These are phyloP conservation scores for Nerophis lumbriciformis DNA, from an alignment of 2,113 vertebrate species.

Conservation along the genomic window DNA sequence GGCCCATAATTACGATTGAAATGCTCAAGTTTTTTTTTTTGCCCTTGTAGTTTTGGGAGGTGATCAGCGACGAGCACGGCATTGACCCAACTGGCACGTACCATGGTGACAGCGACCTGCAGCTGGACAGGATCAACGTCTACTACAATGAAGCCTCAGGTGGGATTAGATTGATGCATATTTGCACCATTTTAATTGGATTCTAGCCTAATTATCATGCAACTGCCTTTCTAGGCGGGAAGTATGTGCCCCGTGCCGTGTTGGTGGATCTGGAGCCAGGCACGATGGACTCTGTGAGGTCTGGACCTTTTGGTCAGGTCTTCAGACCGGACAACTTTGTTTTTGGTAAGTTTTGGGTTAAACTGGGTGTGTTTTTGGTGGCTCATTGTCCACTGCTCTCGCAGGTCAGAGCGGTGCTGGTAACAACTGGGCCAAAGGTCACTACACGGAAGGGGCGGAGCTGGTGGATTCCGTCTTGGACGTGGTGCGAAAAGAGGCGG, in stretches of 20 bases:
- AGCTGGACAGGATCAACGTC: constrained; percentile 91
- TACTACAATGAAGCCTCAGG: constrained; percentile 91
- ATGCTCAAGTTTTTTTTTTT: neutral
- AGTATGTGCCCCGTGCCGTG: constrained; percentile 87
- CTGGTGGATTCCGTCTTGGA: constrained; percentile 77
- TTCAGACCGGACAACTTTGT: constrained; percentile 93
- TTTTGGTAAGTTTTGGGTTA: constrained; percentile 72
- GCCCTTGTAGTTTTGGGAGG: constrained; percentile 72
- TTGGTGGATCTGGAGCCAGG: constrained; percentile 88
- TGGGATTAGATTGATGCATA: constrained; percentile 22
- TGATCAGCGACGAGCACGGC: constrained; percentile 76
- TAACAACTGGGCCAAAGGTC: constrained; percentile 80
- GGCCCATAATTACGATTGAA: too few species aligned
- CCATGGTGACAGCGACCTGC: constrained; percentile 78
- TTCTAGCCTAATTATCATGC: too few species aligned
- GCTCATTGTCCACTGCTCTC: neutral
- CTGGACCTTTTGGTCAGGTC: constrained; percentile 87
- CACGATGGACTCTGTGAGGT: constrained; percentile 92
- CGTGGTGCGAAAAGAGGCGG: constrained; percentile 76
- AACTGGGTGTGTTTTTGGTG: neutral
- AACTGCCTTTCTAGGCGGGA: constrained; percentile 67
- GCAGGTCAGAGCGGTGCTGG: constrained; percentile 78
- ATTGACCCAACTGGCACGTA: constrained; percentile 76
- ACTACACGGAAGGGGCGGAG: constrained; percentile 78
- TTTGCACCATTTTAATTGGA: too few species aligned